Evolutionary conservation across 2,113 vertebrate genomes (phyloP), one percentile per base, ranked within the genome.

Genomic region (Pholis gunnellus): DNA sequence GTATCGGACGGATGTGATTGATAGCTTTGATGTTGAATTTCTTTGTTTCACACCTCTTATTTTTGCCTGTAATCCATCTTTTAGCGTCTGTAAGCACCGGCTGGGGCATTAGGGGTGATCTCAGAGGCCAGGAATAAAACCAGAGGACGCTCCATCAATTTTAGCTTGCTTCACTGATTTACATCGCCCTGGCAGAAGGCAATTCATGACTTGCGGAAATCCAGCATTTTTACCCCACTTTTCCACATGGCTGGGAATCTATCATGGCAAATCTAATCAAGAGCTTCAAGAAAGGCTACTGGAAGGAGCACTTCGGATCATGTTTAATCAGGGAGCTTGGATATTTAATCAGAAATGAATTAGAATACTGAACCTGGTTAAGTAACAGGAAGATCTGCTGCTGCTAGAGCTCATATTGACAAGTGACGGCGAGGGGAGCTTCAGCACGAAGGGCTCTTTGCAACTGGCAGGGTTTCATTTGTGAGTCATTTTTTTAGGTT

Each of bases 141-240:
- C 87, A 78, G 78, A 87, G 80, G 91, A 90, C 74, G 87, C 90
- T 91, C 88, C 92, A 94, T 94, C 94, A 93, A 92, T 94, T 93
- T 91, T 86, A 82, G 83, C 80, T 79, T 61, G 85, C 91, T 82
- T 91, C 81, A 42, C 75, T 93, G 93, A 94, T 95, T 94, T 94
- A 94, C 93, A 95, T 94, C 92, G 88, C 85, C 71, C 86, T 73
- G 84, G 90, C 92, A 92, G 87, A 87, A 90, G 88, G 84, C 90
- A 89, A 88, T 92, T 93, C 93, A 93, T 91, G 90, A 91, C 88
- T 83, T 82, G 87, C 63, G 61, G 90, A 94, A 93, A 93, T 92
- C 81, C 82, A n/a, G 79, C 81, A 25, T 90, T 89, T 92, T 57
- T 13, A 66, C 57, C 42, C 81, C 66, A 48, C 65, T 80, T 84